These are phyloP conservation scores for Chaenocephalus aceratus DNA, from an alignment of 2,113 vertebrate species.

Conservation along the genomic window DNA sequence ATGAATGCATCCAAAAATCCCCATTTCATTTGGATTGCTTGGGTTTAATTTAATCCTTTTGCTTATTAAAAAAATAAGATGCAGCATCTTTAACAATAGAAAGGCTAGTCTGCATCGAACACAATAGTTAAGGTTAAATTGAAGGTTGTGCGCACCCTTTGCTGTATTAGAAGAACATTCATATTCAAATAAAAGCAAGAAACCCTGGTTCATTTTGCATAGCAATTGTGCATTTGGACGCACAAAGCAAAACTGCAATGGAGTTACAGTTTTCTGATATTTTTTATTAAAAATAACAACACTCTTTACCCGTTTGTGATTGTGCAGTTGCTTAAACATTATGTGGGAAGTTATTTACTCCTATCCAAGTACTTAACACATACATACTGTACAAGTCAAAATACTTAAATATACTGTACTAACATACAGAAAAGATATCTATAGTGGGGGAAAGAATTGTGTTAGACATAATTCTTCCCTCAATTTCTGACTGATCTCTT, in stretches of 20 bases:
- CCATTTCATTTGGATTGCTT: conserved; percentile 83
- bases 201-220: conserved; percentile 48
- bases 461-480: not conserved
- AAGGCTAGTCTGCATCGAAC: conserved; percentile 76
- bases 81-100: conserved; percentile 83
- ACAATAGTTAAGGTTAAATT: conserved; percentile 87
- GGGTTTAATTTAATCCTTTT: conserved; percentile 85
- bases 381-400: not conserved
- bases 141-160: conserved; percentile 82
- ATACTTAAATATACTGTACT: not conserved
- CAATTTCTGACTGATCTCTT: not conserved
- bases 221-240: conserved; percentile 49
- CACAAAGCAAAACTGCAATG: conserved; percentile 51
- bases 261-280: conserved; percentile 40
- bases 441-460: not conserved
- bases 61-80: conserved; percentile 83
- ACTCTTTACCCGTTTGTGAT: conserved; percentile 15
- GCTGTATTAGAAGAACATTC: conserved; percentile 77
- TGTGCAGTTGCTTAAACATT: conserved; percentile 25
- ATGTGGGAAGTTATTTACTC: conserved; percentile 10
- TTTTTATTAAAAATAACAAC: conserved; percentile 19
- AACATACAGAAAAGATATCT: not conserved
- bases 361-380: conserved; percentile 1
- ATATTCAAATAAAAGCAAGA: conserved; percentile 79
- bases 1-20: conserved; percentile 83